These are phyloP conservation scores for Cebus imitator DNA, from an alignment of 2,113 vertebrate genomes.

Conservation along the genomic window DNA sequence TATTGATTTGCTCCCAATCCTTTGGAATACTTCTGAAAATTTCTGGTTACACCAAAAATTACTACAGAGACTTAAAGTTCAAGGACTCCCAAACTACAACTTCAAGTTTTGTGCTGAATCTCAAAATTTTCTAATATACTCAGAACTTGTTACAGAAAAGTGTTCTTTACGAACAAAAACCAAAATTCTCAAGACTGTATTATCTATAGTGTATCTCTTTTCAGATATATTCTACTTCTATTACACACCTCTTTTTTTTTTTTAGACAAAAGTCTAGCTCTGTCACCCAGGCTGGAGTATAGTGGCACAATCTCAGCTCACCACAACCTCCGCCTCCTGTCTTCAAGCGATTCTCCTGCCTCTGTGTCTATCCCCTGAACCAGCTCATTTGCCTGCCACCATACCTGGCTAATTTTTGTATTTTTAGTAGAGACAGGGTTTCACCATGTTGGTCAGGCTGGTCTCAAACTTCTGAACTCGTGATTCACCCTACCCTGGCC, in stretches of 20 bases:
- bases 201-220: background rate
- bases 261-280: no score
- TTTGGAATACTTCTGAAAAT: conserved; percentile 13
- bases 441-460: no score
- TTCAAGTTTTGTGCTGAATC: background rate
- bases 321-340: no score
- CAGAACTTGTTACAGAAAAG: conserved; percentile 25
- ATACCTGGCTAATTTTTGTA: no score
- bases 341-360: no score
- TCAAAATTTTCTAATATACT: background rate
- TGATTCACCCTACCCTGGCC: no score
- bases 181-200: background rate
- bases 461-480: no score
- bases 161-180: background rate
- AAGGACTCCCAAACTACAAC: background rate
- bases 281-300: no score
- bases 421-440: no score
- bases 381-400: no score
- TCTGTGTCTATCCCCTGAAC: no score
- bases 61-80: background rate
- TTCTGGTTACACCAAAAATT: background rate
- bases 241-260: background rate
- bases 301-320: no score
- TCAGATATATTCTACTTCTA: background rate
- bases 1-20: background rate